Percentiles rank a stretch among this genome's conserved stretches.
These are phyloP conservation scores for Tupaia chinensis DNA, from an alignment of 2,113 vertebrate genomes.

Conservation along the genomic window DNA sequence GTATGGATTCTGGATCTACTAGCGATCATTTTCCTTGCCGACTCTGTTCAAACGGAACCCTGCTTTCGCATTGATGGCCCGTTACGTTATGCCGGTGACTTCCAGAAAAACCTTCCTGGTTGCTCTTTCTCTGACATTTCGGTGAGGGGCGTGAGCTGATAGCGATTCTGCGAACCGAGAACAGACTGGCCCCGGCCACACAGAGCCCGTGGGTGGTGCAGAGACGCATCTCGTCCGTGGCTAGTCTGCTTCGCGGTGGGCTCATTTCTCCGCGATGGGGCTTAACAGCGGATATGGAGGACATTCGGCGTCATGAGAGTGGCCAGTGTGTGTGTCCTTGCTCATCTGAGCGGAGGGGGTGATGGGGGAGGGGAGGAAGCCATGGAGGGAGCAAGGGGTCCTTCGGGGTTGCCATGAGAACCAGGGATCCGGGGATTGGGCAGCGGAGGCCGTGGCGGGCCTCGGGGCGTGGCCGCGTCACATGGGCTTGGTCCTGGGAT, in stretches of 20 bases:
- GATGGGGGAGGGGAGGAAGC: not conserved
- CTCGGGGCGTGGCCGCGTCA: not conserved
- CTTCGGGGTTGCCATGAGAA: slow-evolving; percentile 44
- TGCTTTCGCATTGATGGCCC: not conserved
- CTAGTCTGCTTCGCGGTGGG: fast-evolving
- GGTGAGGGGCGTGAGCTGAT: not conserved
- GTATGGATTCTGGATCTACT: not conserved
- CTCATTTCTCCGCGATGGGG: not conserved
- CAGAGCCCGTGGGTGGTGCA: too few species aligned
- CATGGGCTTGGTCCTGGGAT: not conserved
- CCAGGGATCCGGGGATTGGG: slow-evolving; percentile 44
- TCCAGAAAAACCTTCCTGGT: not conserved
- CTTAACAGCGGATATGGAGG: not conserved
- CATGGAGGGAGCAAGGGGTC: not conserved
- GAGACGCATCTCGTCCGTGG: too few species aligned
- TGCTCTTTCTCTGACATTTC: not conserved
- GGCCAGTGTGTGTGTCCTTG: not conserved
- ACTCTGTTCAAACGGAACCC: not conserved
- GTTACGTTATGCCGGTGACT: not conserved
- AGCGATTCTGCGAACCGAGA: not conserved
- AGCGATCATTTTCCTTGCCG: not conserved
- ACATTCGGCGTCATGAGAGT: not conserved
- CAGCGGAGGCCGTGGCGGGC: slow-evolving; percentile 5
- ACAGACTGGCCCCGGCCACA: not conserved
- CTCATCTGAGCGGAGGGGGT: not conserved